Conservation (phyloP, 2,113 vertebrate genomes). For the Misgurnus anguillicaudatus region DNA sequence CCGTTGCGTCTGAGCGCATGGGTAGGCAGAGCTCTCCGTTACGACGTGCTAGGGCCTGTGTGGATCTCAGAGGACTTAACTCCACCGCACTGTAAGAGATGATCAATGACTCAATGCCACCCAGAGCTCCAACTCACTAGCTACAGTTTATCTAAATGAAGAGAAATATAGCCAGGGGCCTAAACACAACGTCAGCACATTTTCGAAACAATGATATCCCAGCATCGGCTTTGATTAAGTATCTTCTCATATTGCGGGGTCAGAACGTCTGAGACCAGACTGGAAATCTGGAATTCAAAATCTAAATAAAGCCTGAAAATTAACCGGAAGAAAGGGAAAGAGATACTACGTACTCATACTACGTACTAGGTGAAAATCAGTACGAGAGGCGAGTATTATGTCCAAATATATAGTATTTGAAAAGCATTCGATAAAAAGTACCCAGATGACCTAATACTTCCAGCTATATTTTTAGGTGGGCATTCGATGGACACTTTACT, state of each 20-base stretch:
- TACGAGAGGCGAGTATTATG: too few species aligned
- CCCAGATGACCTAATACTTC: too few species aligned
- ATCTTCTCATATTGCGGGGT: neutral
- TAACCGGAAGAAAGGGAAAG: too few species aligned
- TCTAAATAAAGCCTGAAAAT: too few species aligned
- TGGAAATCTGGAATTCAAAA: too few species aligned
- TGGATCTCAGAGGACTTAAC: conserved; percentile 37
- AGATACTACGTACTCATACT: too few species aligned
- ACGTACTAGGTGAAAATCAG: too few species aligned
- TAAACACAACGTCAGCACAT: conserved; percentile 17
- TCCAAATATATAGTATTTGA: too few species aligned
- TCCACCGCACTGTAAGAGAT: conserved; percentile 19
- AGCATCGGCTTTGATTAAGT: neutral
- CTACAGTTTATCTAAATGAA: conserved; percentile 19
- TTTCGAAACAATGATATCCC: conserved; percentile 3
- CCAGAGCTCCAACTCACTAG: conserved; percentile 26
- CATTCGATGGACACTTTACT: too few species aligned
- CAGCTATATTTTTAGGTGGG: too few species aligned
- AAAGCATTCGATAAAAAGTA: too few species aligned
- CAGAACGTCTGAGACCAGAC: too few species aligned
- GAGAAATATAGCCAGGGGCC: neutral
- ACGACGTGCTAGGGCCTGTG: conserved; percentile 22
- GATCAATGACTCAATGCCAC: conserved; percentile 41
- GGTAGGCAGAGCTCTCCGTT: conserved; percentile 12
- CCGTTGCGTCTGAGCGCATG: conserved; percentile 35